These are phyloP conservation scores for Drosophila bunnanda DNA, from an alignment of 2,888 invertebrate genomes.

Conservation along the genomic window DNA sequence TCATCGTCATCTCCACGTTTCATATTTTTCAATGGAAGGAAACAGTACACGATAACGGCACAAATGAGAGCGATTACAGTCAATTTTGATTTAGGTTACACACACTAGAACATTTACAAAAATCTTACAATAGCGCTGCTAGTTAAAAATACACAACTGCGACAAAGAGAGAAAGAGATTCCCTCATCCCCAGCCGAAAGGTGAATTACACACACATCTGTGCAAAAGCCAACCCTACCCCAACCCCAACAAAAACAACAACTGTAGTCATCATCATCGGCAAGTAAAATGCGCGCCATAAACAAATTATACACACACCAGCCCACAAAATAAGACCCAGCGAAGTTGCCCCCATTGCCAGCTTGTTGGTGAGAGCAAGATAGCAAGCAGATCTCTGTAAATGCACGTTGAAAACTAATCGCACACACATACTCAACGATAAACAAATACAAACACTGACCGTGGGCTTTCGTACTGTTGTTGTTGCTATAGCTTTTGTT, in stretches of 20 bases:
- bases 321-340: slow-evolving; percentile 20
- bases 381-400: slow-evolving; percentile 51
- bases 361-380: slow-evolving; percentile 30
- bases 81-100: slow-evolving; percentile 35
- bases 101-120: slow-evolving; percentile 11
- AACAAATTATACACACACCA: slow-evolving; percentile 59
- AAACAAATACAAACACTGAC: slow-evolving; percentile 28
- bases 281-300: slow-evolving; percentile 69
- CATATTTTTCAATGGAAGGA: slow-evolving; percentile 15
- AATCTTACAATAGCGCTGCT: slow-evolving; percentile 23
- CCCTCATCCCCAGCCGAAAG: slow-evolving; percentile 29
- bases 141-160: slow-evolving; percentile 37
- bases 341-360: slow-evolving; percentile 11
- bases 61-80: slow-evolving; percentile 11
- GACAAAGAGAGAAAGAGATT: slow-evolving; percentile 16
- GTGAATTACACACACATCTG: slow-evolving; percentile 27
- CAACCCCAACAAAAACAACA: slow-evolving; percentile 51
- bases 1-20: slow-evolving; percentile 1
- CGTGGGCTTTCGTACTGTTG: slow-evolving; percentile 44
- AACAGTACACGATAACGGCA: slow-evolving; percentile 5
- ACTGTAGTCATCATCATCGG: slow-evolving; percentile 10
- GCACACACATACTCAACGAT: slow-evolving; percentile 17
- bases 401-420: slow-evolving; percentile 52
- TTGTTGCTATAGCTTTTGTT: slow-evolving; percentile 35
- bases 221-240: slow-evolving; percentile 63